Percentiles rank a stretch among this genome's conserved stretches.
Conservation (phyloP, 2,113 vertebrate genomes). For the Leucosticte australis region DNA sequence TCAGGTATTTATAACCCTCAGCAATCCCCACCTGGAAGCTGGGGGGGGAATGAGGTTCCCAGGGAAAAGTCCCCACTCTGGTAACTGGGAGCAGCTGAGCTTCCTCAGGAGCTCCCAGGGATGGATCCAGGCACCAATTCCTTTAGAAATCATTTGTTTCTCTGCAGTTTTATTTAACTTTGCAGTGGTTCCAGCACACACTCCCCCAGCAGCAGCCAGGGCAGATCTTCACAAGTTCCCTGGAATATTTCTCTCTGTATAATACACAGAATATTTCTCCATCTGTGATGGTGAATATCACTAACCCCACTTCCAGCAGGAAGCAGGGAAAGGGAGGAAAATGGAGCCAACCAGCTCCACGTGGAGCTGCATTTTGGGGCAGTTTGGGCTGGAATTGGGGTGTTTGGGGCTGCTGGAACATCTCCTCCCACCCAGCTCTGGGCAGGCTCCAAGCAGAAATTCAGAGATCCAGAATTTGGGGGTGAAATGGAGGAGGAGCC, state of each 20-base stretch:
- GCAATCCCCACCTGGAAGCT: accelerated
- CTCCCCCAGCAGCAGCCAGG: background rate
- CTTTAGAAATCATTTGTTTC: background rate
- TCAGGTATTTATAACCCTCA: background rate
- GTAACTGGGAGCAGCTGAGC: background rate
- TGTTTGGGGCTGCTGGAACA: background rate
- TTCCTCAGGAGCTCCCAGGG: background rate
- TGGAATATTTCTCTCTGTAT: background rate
- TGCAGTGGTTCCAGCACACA: background rate
- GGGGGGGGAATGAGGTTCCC: accelerated
- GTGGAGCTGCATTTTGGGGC: background rate
- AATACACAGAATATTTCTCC: background rate
- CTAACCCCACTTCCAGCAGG: background rate
- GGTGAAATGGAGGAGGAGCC: too few relatives aligned
- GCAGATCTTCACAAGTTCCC: background rate
- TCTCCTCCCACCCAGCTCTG: background rate
- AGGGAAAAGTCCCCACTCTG: background rate
- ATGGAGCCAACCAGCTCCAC: accelerated
- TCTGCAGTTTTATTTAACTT: background rate
- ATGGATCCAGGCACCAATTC: background rate
- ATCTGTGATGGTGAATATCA: background rate
- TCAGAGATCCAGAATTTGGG: accelerated
- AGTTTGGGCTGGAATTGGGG: background rate
- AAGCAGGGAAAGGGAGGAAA: background rate
- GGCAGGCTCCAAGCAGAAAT: background rate